Evolutionary conservation across 1,140 invertebrate species (phyloP).

Genomic region (Nylanderia fulva): DNA sequence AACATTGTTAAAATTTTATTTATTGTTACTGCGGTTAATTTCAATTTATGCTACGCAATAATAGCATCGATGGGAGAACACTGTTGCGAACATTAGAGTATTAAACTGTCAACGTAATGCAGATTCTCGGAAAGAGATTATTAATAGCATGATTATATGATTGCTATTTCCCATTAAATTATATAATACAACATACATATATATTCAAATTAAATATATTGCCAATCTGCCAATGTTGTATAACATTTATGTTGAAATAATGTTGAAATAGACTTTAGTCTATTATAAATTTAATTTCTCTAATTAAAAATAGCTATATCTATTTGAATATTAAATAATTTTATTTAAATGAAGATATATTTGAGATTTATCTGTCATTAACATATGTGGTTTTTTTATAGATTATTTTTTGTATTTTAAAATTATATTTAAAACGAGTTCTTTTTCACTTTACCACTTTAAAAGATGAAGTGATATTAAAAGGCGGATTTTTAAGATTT

Average conservation of each 20-base stretch:
- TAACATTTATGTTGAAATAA: background rate
- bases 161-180: slow-evolving; percentile 25
- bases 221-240: background rate
- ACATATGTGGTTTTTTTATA: background rate
- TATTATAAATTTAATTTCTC: background rate
- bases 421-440: background rate
- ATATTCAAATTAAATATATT: background rate
- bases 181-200: background rate
- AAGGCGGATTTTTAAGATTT: background rate
- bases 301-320: background rate
- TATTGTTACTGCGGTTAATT: background rate
- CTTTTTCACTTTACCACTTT: background rate
- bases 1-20: background rate
- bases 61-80: background rate
- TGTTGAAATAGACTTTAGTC: background rate
- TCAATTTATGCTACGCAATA: background rate
- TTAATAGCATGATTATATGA: background rate
- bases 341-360: background rate
- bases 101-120: background rate
- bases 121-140: slow-evolving; percentile 8
- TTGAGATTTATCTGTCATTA: background rate
- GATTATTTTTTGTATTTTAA: slow-evolving; percentile 6
- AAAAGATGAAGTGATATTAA: background rate
- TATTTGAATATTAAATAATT: background rate
- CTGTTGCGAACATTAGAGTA: background rate